Conservation (phyloP, 2,888 invertebrate species). For the Leptinotarsa tumamoca region DNA sequence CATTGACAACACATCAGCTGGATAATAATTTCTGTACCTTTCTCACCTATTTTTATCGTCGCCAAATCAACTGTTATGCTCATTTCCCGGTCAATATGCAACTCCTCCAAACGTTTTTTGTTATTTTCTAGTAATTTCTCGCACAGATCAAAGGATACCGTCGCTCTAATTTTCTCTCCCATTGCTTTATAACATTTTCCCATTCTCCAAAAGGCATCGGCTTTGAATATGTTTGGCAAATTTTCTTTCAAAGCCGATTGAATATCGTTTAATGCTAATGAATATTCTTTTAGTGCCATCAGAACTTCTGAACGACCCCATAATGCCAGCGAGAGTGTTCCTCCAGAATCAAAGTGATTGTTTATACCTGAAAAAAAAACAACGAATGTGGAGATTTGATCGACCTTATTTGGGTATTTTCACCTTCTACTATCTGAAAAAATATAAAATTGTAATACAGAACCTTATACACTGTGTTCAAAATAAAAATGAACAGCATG, state of each 20-base stretch:
- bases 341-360: conserved; percentile 71
- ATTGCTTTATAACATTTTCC: conserved; percentile 76
- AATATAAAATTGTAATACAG: too few species aligned
- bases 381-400: too few species aligned
- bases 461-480: too few species aligned
- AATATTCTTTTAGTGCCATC: conserved; percentile 70
- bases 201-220: conserved; percentile 78
- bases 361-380: conserved; percentile 52
- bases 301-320: conserved; percentile 77
- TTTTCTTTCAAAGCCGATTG: conserved; percentile 75
- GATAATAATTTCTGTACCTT: neutral
- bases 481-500: too few species aligned
- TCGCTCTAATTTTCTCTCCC: conserved; percentile 73
- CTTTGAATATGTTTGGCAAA: conserved; percentile 73
- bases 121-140: conserved; percentile 69
- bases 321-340: conserved; percentile 74
- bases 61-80: conserved; percentile 19
- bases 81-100: conserved; percentile 40
- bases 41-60: conserved; percentile 18
- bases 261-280: conserved; percentile 76
- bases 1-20: neutral
- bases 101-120: conserved; percentile 37
- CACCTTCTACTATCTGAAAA: too few species aligned
- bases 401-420: too few species aligned
- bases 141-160: conserved; percentile 75